Base-by-base conservation (phyloP, 2,888 invertebrate species). In the Cosmopolites sordidus region DNA sequence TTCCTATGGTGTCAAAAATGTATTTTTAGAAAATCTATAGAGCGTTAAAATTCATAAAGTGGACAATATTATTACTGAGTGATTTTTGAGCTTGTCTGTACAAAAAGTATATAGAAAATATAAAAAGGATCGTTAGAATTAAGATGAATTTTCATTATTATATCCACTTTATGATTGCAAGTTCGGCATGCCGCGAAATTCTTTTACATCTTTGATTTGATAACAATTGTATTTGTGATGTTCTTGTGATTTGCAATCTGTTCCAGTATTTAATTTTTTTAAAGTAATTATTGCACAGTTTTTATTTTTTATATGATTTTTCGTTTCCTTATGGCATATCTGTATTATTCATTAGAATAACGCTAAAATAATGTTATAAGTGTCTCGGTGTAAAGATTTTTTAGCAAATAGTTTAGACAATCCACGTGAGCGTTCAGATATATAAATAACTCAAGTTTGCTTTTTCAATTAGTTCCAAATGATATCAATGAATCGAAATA, bases 361-460 rank as follows among this genome's bases (percentile, higher is more conserved):
- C 57, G 62, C 64, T 66, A 63, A 51, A 46, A 60, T 62, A 49
- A 48, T 49, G 64, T 68, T 66, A 64, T 72, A 66, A 72, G 69
- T 74, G 73, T 73, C 66, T 74, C 66, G 71, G 68, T 73, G 73
- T 74, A 68, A 53, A 66, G 71, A 72, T 72, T 71, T 70, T 58
- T 71, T 73, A 73, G 73, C 72, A 69, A 64, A 61, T 73, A 73
- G 73, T 67, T 71, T 69, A 65, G 64, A 65, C 61, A 64, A 71
- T 72, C 71, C 71, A 72, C 71, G 72, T 72, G 70, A 72, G 71
- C 73, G 11, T 6, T 12, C 11, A 33, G 12, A 11, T 6, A 5
- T 33, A 33, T 33, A 11, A 33, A 12, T 12, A 3, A n/a, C 11
- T 33, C 11, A 33, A 11, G 3, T 33, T 33, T 33, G 33, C 33